Percentiles rank a stretch among this genome's conserved stretches.
Conservation (phyloP, 2,888 invertebrate species). For the Caradrina clavipalpis region DNA sequence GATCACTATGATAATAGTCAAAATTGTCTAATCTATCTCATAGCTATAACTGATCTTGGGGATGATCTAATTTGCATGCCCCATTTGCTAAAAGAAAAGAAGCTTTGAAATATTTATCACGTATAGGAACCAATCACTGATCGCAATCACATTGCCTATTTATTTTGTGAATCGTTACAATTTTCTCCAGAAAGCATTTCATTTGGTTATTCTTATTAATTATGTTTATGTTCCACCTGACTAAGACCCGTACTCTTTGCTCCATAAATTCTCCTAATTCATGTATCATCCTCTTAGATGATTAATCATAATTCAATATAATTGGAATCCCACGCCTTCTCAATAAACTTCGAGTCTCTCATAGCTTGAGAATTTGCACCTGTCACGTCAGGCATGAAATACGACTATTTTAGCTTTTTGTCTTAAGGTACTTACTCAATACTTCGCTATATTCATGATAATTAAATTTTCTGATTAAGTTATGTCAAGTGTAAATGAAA, state of each 20-base stretch:
- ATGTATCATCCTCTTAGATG: conserved; percentile 42
- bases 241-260: conserved; percentile 7
- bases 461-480: not conserved
- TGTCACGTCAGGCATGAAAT: conserved; percentile 32
- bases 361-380: conserved; percentile 55
- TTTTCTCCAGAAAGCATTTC: conserved; percentile 24
- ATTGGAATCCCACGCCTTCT: conserved; percentile 50
- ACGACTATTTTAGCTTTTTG: conserved; percentile 22
- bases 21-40: not conserved
- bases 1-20: not conserved
- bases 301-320: conserved; percentile 57
- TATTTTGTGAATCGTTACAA: conserved; percentile 29
- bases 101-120: no score
- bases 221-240: not conserved
- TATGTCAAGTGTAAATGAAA: not conserved
- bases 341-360: conserved; percentile 37
- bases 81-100: not conserved
- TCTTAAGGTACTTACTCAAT: conserved; percentile 1
- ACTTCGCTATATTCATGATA: not conserved
- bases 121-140: conserved; percentile 9
- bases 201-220: conserved; percentile 12
- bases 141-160: not conserved
- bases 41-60: not conserved
- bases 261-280: conserved; percentile 35
- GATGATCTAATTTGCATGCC: not conserved